phyloP scores from a whole-genome alignment of 2,888 invertebrate genomes.

The Erynnis tages region DNA sequence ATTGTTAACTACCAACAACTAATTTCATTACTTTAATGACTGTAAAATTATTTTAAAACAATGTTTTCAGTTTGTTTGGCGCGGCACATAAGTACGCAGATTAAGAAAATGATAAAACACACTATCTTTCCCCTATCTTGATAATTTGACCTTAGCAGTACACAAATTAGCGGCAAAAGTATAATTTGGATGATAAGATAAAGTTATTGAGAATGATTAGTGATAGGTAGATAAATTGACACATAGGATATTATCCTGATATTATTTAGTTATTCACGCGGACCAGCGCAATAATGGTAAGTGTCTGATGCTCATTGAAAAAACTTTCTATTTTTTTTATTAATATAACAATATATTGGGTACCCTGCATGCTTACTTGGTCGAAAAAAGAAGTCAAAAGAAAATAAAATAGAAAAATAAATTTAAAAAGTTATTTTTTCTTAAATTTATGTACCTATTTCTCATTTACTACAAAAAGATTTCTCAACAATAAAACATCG shows the following conservation, averaged over 20 bases:
- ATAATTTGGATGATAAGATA: conserved; percentile 60
- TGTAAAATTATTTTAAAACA: no score
- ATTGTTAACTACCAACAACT: no score
- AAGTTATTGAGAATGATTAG: conserved; percentile 37
- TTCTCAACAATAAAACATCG: no score
- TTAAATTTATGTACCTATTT: no score
- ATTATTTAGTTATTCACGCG: conserved; percentile 38
- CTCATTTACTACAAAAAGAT: no score
- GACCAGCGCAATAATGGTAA: conserved; percentile 62
- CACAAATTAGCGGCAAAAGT: conserved; percentile 38
- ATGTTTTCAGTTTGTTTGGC: neutral
- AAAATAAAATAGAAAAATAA: no score
- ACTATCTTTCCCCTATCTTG: conserved; percentile 10
- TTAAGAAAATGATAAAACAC: conserved; percentile 9
- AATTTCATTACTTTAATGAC: no score
- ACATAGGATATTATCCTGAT: neutral
- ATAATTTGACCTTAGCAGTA: conserved; percentile 31
- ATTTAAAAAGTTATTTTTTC: no score
- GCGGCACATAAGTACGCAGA: neutral
- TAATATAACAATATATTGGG: no score
- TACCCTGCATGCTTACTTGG: no score
- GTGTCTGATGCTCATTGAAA: conserved; percentile 32
- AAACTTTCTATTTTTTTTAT: no score
- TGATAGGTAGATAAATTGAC: conserved; percentile 3
- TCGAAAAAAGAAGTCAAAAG: no score